Conservation (phyloP, 2,113 vertebrate species). For the Dicrurus megarhynchus region DNA sequence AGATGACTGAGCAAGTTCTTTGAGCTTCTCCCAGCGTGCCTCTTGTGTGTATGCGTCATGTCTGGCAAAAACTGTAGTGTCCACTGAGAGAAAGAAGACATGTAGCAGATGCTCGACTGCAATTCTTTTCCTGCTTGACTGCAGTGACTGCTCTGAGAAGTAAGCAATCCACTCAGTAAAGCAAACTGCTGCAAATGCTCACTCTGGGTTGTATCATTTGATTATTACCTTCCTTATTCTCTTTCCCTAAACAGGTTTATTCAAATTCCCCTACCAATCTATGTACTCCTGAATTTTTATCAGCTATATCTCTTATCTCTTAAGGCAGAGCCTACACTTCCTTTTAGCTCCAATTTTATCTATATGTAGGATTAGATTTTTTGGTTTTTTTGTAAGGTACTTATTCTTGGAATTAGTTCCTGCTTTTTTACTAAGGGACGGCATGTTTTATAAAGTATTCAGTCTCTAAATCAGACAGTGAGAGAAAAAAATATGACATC, state of each 20-base stretch:
- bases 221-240: neutral
- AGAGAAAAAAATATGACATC: neutral
- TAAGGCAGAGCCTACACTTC: neutral
- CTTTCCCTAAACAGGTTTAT: neutral
- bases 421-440: neutral
- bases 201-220: neutral
- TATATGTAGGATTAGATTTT: neutral
- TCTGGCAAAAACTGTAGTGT: neutral
- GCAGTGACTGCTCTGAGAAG: neutral
- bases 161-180: neutral
- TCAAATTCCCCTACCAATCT: neutral
- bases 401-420: neutral
- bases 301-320: neutral
- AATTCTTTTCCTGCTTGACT: neutral
- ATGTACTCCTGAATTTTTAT: neutral
- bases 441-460: neutral
- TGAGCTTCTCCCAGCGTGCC: neutral
- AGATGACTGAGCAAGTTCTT: neutral
- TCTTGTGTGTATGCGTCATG: neutral
- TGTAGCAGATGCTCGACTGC: neutral
- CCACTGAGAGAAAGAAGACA: neutral
- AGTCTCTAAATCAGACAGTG: neutral
- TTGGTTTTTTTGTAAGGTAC: neutral
- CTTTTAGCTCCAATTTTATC: neutral
- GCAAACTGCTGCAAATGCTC: conserved; percentile 4